Evolutionary conservation across 2,113 vertebrate species (phyloP).

Genomic region (Stegostoma tigrinum): DNA sequence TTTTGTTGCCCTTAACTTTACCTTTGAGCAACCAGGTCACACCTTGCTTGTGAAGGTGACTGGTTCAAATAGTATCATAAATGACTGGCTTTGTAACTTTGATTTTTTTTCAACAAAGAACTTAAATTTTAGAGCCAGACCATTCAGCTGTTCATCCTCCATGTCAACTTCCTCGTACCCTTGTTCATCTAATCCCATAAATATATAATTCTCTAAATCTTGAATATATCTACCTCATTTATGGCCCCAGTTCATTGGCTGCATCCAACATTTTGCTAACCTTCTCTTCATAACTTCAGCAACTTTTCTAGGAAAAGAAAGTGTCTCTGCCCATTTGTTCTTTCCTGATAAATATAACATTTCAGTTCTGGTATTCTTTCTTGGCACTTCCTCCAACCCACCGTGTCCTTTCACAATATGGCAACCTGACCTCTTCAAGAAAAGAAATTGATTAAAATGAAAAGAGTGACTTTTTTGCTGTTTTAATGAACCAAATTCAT

Average conservation of each 20-base stretch:
- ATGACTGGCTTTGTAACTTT: neutral
- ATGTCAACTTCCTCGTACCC: neutral
- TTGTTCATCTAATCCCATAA: neutral
- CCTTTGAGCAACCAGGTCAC: neutral
- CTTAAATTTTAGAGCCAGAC: neutral
- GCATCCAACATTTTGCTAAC: neutral
- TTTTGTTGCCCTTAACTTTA: neutral
- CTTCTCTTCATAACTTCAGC: neutral
- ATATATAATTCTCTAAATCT: neutral
- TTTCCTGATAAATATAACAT: neutral
- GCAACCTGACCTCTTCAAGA: neutral
- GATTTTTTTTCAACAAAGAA: neutral
- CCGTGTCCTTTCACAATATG: neutral
- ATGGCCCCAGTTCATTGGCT: neutral
- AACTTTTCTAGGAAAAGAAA: too few relatives aligned
- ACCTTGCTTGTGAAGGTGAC: neutral
- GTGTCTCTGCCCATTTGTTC: too few relatives aligned
- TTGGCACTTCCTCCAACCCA: neutral
- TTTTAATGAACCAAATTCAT: neutral
- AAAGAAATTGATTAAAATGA: neutral
- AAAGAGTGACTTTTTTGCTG: neutral
- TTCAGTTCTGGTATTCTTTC: neutral
- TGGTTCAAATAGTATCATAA: neutral
- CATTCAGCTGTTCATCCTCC: neutral
- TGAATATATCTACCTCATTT: neutral